Evolutionary conservation across 2,888 invertebrate species (phyloP), one percentile per base, ranked within the genome.

Genomic region (Drosophila atroscutellata): DNA sequence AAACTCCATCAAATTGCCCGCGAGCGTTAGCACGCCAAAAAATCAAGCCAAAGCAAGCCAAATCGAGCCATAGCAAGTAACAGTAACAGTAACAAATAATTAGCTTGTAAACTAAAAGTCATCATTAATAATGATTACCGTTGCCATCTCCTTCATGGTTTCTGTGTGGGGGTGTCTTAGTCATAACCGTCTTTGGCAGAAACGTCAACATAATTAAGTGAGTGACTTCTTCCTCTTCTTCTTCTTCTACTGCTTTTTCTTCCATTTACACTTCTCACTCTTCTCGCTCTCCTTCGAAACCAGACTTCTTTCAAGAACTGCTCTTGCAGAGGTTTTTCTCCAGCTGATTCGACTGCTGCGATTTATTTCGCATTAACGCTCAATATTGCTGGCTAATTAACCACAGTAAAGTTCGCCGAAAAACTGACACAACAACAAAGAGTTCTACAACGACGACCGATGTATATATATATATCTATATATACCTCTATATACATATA

Each of bases 301-400:
- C 32, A 32, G 24, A 45, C 45, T 15, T 45, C 15, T 76, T 85
- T 85, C 66, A 59, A 45, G 50, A 28, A 24, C 47, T 47, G 54
- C 20, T 28, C 20, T 28, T 30, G 36, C 49, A 18, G 51, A 54
- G 55, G 63, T 66, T 75, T 75, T 79, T 82, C 68, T 66, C 58
- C n/a, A 62, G 66, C 72, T 71, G 62, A 73, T 73, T 77, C 62
- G 51, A 63, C 75, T 63, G 74, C 87, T 85, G 83, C 90, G 90
- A 90, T 88, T 88, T 88, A 89, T 90, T 90, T 88, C 88, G 81
- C 88, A 88, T 88, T 88, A 90, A 90, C 88, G 82, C 85, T 89
- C 76, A 85, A 90, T 90, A 88, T 88, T 85, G 83, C 83, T 62
- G 78, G 78, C 88, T 88, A 88, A 88, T 88, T 88, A 88, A 86